Evolutionary conservation across 2,888 invertebrate species (phyloP).

Genomic region (Apomyelois bistriatella): DNA sequence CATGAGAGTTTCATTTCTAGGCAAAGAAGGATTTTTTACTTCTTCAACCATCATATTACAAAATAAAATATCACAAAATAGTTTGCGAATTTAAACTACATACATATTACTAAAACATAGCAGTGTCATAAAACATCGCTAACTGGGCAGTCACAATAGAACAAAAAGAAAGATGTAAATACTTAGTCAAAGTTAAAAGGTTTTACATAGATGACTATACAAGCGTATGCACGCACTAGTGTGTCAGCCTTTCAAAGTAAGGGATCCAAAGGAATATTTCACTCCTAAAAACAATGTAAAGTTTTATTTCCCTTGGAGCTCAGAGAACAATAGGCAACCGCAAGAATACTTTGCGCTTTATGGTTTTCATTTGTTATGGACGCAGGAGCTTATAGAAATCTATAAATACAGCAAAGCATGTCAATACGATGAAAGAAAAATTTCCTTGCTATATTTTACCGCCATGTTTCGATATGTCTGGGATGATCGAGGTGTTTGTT

Average conservation of each 20-base stretch:
- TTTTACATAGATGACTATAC: background rate
- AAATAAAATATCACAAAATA: too few relatives aligned
- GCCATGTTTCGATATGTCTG: background rate
- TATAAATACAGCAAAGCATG: background rate
- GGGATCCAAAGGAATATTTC: constrained; percentile 3
- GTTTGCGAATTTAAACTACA: too few relatives aligned
- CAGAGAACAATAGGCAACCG: constrained; percentile 47
- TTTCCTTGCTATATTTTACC: background rate
- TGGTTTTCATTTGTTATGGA: constrained; percentile 25
- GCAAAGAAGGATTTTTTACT: too few relatives aligned
- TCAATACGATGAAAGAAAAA: background rate
- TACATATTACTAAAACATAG: too few relatives aligned
- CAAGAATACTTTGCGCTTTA: constrained; percentile 44
- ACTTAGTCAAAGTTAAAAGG: background rate
- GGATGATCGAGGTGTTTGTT: background rate
- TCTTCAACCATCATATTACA: too few relatives aligned
- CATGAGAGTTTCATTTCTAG: too few relatives aligned
- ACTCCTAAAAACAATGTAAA: constrained; percentile 30
- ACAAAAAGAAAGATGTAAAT: background rate
- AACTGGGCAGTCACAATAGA: too few relatives aligned
- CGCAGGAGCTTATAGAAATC: background rate
- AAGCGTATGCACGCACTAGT: background rate
- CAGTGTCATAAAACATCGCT: too few relatives aligned
- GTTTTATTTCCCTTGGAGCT: constrained; percentile 29
- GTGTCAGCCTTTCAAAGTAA: background rate